Evolutionary conservation across 2,888 invertebrate genomes (phyloP).

Genomic region (Clepsis dumicolana): DNA sequence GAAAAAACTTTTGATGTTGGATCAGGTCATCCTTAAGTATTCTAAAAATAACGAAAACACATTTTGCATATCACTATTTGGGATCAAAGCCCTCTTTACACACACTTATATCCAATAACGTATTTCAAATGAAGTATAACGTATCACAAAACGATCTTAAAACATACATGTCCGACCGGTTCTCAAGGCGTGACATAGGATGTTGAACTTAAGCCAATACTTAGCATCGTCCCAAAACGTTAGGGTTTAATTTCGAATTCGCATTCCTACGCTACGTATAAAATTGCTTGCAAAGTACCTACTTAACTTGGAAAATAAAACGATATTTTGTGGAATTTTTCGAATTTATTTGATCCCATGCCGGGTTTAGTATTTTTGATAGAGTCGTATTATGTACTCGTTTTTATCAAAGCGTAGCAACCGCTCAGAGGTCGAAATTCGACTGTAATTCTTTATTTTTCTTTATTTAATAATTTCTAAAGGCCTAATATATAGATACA

Average conservation of each 20-base stretch:
- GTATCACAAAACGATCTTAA: constrained; percentile 31
- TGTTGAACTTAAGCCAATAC: constrained; percentile 38
- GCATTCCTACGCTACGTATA: constrained; percentile 21
- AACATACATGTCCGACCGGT: constrained; percentile 31
- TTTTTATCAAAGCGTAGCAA: no score
- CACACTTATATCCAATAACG: constrained; percentile 10
- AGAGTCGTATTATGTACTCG: neutral
- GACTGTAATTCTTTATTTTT: no score
- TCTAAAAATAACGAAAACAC: neutral
- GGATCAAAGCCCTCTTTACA: constrained; percentile 22
- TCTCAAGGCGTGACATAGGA: constrained; percentile 22
- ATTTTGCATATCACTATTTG: neutral
- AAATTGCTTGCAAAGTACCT: neutral
- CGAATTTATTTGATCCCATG: no score
- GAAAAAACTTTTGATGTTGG: neutral
- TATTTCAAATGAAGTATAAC: constrained; percentile 24
- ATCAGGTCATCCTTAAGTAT: neutral
- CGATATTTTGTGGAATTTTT: no score
- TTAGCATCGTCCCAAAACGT: constrained; percentile 20
- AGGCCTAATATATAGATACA: no score
- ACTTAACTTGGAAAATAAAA: constrained; percentile 1
- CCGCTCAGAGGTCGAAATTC: no score
- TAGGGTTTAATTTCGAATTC: constrained; percentile 17
- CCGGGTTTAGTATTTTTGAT: neutral
- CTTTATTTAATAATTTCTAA: no score